A percentile compares a stretch with the other conserved stretches of the same genome.
Conservation (phyloP, 2,888 invertebrate species). For the Pemphredon lugubris region DNA sequence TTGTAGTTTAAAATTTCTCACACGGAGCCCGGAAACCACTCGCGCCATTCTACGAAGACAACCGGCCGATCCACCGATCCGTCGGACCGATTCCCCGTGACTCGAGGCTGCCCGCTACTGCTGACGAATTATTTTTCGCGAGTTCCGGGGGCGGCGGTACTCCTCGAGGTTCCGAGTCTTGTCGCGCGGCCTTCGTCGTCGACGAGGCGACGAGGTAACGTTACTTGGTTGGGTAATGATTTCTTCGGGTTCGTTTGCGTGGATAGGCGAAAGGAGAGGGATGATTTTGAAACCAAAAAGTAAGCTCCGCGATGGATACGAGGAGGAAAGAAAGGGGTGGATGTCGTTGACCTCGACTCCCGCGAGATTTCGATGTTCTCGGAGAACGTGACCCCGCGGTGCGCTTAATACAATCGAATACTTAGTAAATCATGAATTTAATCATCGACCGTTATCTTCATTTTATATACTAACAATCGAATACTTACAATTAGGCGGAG, state of each 20-base stretch:
- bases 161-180: neutral
- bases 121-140: conserved; percentile 77
- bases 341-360: conserved; percentile 36
- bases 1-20: conserved; percentile 80
- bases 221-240: conserved; percentile 1
- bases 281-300: conserved; percentile 25
- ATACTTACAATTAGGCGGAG: too few relatives aligned
- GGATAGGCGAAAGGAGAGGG: neutral
- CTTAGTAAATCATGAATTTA: too few relatives aligned
- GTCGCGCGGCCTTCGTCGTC: conserved; percentile 1
- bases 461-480: too few relatives aligned
- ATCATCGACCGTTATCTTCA: too few relatives aligned
- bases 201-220: too few relatives aligned
- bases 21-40: conserved; percentile 76
- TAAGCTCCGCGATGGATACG: conserved; percentile 32
- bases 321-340: conserved; percentile 25
- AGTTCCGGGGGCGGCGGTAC: conserved; percentile 63
- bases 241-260: neutral
- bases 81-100: conserved; percentile 35
- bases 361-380: neutral
- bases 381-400: too few relatives aligned
- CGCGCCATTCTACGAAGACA: conserved; percentile 58
- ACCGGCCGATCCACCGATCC: conserved; percentile 57
- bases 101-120: conserved; percentile 51
- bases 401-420: too few relatives aligned